These are phyloP conservation scores for Nesospiza acunhae DNA, from an alignment of 2,113 vertebrate species.

Conservation along the genomic window DNA sequence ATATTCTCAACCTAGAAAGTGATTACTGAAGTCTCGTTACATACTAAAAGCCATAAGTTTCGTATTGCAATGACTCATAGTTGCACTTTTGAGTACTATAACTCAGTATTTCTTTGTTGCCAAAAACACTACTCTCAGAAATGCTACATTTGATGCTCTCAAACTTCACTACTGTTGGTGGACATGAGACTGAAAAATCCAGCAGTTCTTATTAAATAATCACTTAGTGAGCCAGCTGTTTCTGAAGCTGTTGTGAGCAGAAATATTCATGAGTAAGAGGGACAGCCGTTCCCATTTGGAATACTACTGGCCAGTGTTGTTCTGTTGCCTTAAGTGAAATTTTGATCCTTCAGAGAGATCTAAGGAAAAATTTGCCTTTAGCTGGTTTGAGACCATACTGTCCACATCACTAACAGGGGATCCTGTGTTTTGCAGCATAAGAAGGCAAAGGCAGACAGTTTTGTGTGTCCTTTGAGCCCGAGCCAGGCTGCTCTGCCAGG, in stretches of 20 bases:
- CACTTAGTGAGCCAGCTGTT: background rate
- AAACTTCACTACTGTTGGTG: background rate
- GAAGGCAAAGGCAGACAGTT: background rate
- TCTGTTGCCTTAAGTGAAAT: background rate
- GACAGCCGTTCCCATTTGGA: background rate
- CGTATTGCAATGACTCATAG: background rate
- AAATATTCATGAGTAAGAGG: background rate
- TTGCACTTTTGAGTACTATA: background rate
- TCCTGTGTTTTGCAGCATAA: background rate
- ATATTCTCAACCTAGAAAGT: background rate
- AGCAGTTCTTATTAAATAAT: background rate
- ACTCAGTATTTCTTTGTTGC: background rate
- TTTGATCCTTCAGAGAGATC: background rate
- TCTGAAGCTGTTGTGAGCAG: background rate
- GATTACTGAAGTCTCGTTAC: background rate
- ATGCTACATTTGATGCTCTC: background rate
- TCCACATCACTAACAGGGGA: background rate
- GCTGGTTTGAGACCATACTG: background rate
- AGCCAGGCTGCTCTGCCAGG: background rate
- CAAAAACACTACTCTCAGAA: background rate
- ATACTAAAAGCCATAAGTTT: background rate
- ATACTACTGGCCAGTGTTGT: background rate
- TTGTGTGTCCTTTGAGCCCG: rapidly evolving
- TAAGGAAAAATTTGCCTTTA: background rate
- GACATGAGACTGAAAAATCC: background rate